Evolutionary conservation across 2,888 invertebrate species (phyloP), one percentile per base, ranked within the genome.

Genomic region (Epicampocera succincta): DNA sequence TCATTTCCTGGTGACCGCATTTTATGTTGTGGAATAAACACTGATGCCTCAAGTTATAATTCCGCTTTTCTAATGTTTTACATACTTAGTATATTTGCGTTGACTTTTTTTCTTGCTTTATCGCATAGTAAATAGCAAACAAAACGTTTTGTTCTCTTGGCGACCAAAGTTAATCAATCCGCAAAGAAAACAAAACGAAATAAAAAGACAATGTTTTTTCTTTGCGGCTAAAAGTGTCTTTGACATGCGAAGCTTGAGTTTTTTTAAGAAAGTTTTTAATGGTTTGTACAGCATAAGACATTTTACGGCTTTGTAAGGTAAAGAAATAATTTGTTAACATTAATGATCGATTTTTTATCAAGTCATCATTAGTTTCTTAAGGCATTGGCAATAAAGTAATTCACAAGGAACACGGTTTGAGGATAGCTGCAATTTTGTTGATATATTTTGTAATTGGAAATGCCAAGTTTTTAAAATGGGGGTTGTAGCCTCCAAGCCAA

Each of bases 61-160:
- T 68, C 44, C 60, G 21, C 13, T 15, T 60, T 68, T 33, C 60
- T 68, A 76, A 76, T 76, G 25, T 17, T 40, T 21, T 21, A 46
- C 38, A 3, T 65, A 25, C 5, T 33, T 19, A 44, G 3, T 65
- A 33, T 33, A 56, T 80, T n/a, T n/a, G n/a, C n/a, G n/a, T n/a
- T 76, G 40, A 75, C 68, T 68, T 76, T 75, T 83, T 46, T 79
- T 69, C 82, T 83, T 84, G 83, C 54, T 60, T 44, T 63, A 71
- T 86, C 83, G 80, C 81, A 73, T 60, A 66, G 73, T 66, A 40
- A 65, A 74, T 81, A 69, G 69, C 77, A 82, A 78, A 82, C 82
- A 82, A 82, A n/a, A 25, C 2, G 52, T 58, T 56, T 52, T 87
- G 87, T 87, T 87, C 87, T 84, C 85, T 87, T 87, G 87, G 87